Conservation (phyloP, 64 coral and sea anemone genomes). For the Hydrozoanthus tunicans region DNA sequence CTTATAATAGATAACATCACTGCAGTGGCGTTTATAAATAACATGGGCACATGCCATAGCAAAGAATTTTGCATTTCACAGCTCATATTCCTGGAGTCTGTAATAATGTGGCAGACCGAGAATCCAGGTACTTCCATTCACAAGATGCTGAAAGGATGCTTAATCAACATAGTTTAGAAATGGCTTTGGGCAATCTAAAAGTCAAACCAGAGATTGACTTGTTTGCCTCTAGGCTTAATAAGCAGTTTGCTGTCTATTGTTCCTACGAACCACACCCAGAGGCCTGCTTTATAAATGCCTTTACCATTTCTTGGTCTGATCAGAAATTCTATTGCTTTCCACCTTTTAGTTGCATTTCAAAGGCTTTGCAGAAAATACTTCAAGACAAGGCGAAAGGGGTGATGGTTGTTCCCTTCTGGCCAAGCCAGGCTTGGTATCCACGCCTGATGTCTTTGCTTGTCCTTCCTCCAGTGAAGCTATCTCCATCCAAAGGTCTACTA, state of each 20-base stretch:
- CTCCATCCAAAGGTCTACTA: no score
- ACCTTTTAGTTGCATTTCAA: conserved; percentile 31
- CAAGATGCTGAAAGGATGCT: background rate
- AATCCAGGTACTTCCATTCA: background rate
- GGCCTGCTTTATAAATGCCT: conserved; percentile 17
- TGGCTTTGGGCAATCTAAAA: background rate
- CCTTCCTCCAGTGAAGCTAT: background rate
- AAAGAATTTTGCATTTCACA: background rate
- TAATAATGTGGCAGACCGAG: background rate
- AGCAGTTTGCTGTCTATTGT: conserved; percentile 25
- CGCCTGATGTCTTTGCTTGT: background rate
- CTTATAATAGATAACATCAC: conserved; percentile 57
- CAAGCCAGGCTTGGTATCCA: conserved; percentile 29
- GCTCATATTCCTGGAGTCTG: background rate
- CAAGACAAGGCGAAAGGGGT: conserved; percentile 22
- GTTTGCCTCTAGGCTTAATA: background rate
- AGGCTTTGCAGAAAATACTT: conserved; percentile 30
- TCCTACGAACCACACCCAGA: conserved; percentile 34
- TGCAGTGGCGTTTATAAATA: conserved; percentile 51
- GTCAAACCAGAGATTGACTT: conserved; percentile 3
- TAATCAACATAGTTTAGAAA: background rate
- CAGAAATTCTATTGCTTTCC: conserved; percentile 30
- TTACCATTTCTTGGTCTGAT: background rate
- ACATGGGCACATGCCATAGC: conserved; percentile 41
- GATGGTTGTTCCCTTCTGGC: conserved; percentile 6